A percentile compares a stretch with the other conserved stretches of the same genome.
Evolutionary conservation across 2,113 vertebrate species (phyloP).

Genomic region (Erpornis zantholeuca): DNA sequence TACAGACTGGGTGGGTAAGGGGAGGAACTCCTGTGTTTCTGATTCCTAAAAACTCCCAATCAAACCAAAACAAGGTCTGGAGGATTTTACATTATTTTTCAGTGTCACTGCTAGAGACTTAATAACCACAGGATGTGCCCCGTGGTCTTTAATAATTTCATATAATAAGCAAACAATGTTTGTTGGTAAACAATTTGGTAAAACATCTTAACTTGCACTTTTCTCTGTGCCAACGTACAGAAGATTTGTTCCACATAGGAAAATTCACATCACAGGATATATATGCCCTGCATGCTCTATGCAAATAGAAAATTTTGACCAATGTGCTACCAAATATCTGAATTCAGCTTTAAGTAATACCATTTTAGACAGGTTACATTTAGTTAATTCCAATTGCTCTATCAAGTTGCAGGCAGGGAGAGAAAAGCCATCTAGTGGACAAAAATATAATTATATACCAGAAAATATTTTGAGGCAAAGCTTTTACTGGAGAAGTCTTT

Average conservation of each 20-base stretch:
- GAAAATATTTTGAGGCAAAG: not conserved
- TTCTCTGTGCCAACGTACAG: accelerated
- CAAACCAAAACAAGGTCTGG: conserved; percentile 24
- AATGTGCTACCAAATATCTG: not conserved
- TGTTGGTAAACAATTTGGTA: not conserved
- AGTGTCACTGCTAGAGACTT: not conserved
- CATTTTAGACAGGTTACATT: not conserved
- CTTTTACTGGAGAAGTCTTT: not conserved
- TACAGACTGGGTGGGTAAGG: not conserved
- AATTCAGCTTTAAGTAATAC: not conserved
- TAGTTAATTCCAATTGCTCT: not conserved
- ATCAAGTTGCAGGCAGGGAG: not conserved
- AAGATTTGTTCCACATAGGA: not conserved
- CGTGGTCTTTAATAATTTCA: not conserved
- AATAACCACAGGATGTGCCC: not conserved
- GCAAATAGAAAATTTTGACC: not conserved
- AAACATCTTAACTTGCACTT: not conserved
- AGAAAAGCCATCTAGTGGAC: conserved; percentile 53
- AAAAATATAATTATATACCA: conserved; percentile 4
- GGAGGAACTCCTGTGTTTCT: not conserved
- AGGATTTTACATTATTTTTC: not conserved
- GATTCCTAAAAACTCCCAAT: not conserved
- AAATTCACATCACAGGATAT: not conserved
- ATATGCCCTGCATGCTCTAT: not conserved
- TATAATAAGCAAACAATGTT: not conserved